Percentiles rank a stretch among this genome's conserved stretches.
Conservation (phyloP, 1,140 invertebrate species). For the Drosophila rufa region DNA sequence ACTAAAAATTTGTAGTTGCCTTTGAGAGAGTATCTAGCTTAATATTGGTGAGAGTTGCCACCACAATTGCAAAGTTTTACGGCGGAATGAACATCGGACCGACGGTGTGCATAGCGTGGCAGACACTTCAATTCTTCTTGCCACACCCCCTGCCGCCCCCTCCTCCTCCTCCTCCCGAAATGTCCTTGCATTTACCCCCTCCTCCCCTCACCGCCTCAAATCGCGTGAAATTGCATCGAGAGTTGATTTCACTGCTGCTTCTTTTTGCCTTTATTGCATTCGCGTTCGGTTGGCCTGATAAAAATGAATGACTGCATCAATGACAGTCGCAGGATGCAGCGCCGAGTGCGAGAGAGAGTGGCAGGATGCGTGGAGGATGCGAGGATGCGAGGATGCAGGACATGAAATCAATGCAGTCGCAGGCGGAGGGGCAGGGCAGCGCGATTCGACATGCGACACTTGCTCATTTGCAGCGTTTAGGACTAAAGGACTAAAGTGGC, state of each 20-base stretch:
- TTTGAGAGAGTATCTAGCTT: constrained; percentile 8
- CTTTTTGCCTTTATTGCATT: constrained; percentile 67
- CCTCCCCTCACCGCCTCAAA: neutral
- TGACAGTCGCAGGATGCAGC: constrained; percentile 48
- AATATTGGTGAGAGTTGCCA: constrained; percentile 10
- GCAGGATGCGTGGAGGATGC: constrained; percentile 16
- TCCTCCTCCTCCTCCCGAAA: constrained; percentile 2
- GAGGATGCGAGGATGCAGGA: constrained; percentile 22
- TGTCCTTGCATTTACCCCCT: neutral
- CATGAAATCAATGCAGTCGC: constrained; percentile 44
- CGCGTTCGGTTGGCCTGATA: constrained; percentile 64
- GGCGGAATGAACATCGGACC: constrained; percentile 36
- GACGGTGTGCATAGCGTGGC: constrained; percentile 28
- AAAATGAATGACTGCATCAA: constrained; percentile 76
- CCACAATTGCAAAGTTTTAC: constrained; percentile 45
- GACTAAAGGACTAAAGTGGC: constrained; percentile 70
- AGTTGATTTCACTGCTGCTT: constrained; percentile 61
- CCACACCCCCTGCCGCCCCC: constrained; percentile 3
- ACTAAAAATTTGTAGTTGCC: neutral
- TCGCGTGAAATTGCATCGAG: constrained; percentile 62
- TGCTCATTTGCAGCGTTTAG: constrained; percentile 78
- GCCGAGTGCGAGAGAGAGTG: neutral
- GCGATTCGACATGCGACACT: constrained; percentile 60
- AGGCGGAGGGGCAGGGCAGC: constrained; percentile 2
- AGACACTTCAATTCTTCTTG: constrained; percentile 47